Base-by-base conservation (phyloP, 2,113 vertebrate genomes). In the Chamaetylas fuelleborni region DNA sequence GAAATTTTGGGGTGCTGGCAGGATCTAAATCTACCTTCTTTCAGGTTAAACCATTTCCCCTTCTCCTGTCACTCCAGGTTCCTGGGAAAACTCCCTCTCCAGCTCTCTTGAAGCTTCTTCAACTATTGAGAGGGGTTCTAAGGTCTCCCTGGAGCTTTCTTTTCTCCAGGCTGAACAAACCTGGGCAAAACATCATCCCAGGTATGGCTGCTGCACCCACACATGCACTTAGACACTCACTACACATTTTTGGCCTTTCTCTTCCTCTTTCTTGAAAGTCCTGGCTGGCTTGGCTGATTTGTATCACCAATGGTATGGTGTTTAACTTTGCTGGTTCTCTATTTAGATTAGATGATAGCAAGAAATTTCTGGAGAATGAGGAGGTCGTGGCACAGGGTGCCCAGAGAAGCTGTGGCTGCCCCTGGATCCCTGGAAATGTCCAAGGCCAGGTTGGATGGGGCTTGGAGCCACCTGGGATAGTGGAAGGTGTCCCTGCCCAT, bases 371-470 rank as follows among this genome's bases (percentile, higher is more conserved):
- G 42, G 47, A 67, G 23, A 15, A 1, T 14, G 45, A 0, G 0
- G 18, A 60, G 53, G 31, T 22, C 1, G 15, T 64, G 33, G 19
- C 43, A 15, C 31, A 64, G 36, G 34, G 1, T 65, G 14, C 24
- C 19, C 81, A 36, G 47, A 11, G 66, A 1, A 67, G 25, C 19
- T 80, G 60, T 42, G 74, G 12, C 45, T 86, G 53, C 40, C 7
- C 22, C 45, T 73, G 71, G 8, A 36, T 73, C 45, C 45, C 43
- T 79, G 50, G 33, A 2, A 45, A 9, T 29, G 57, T 5, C 1
- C 31, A 33, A 62, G 34, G 20, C 12, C 31, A 33, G 18, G 15
- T 0, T 65, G 72, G 28, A 64, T 0, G 0, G 7, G 19, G 14
- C 28, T 61, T 33, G 47, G 28, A 71, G 16, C 36, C 58, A 0